Percentiles rank a stretch among this genome's conserved stretches.
phyloP scores from a whole-genome alignment of 2,797 vertebrate genomes.

The Tachyglossus aculeatus region DNA sequence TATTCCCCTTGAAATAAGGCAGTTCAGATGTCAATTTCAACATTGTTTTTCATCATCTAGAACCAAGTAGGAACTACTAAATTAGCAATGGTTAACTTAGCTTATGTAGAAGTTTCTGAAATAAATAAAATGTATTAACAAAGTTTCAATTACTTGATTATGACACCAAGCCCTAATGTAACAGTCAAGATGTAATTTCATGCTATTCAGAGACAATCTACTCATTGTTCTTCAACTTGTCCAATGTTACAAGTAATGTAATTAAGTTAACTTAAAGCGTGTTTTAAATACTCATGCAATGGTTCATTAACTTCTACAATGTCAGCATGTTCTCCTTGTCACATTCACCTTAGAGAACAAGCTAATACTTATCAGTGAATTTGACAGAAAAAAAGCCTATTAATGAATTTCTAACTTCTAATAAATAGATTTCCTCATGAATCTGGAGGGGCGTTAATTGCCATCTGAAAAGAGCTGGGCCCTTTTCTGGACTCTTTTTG shows the following conservation, averaged over 20 bases:
- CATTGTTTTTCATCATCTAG: no score
- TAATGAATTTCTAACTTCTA: slow-evolving; percentile 25
- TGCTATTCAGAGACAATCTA: slow-evolving; percentile 44
- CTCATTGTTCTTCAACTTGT: slow-evolving; percentile 50
- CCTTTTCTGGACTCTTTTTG: neutral
- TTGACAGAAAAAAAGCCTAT: slow-evolving; percentile 19
- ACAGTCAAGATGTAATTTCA: slow-evolving; percentile 39
- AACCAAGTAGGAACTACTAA: no score
- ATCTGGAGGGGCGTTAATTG: neutral
- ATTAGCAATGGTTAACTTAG: no score
- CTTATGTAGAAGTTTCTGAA: no score
- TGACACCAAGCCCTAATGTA: slow-evolving; percentile 34
- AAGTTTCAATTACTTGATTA: slow-evolving; percentile 39
- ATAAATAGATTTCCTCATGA: neutral
- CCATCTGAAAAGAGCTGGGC: neutral
- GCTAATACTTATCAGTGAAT: slow-evolving; percentile 17
- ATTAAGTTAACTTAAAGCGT: slow-evolving; percentile 51
- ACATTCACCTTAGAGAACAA: slow-evolving; percentile 46
- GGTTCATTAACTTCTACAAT: slow-evolving; percentile 53
- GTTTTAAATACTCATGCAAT: slow-evolving; percentile 44
- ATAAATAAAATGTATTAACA: no score
- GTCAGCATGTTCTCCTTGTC: slow-evolving; percentile 48
- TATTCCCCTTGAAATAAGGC: no score
- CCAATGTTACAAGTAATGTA: slow-evolving; percentile 57
- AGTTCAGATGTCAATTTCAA: no score